Percentiles rank a stretch among this genome's conserved stretches.
Conservation (phyloP, 2,113 vertebrate species). For the Thunnus maccoyii region DNA sequence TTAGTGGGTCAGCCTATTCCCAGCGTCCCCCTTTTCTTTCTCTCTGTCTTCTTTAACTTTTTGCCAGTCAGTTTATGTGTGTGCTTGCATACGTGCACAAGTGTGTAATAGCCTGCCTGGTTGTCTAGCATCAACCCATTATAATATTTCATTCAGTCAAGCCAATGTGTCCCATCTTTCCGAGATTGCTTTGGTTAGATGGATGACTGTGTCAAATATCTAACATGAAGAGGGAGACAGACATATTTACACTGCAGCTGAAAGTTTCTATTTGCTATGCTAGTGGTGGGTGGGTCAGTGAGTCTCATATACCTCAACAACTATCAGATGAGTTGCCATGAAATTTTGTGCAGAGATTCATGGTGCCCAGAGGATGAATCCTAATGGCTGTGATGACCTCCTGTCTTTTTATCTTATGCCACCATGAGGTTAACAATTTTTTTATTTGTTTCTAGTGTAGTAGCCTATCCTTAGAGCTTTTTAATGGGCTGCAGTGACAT, state of each 20-base stretch:
- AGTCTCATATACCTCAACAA: neutral
- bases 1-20: slow-evolving; percentile 34
- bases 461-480: no score
- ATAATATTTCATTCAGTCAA: slow-evolving; percentile 56
- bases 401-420: neutral
- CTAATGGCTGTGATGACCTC: neutral
- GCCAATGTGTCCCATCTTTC: slow-evolving; percentile 28
- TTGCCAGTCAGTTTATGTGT: neutral
- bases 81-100: neutral
- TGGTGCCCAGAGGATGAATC: neutral
- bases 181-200: slow-evolving; percentile 44
- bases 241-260: slow-evolving; percentile 32
- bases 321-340: neutral
- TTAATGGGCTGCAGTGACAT: no score
- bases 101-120: slow-evolving; percentile 14
- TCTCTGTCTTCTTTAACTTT: neutral
- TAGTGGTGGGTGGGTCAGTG: neutral
- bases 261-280: slow-evolving; percentile 29
- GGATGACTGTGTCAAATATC: slow-evolving; percentile 49
- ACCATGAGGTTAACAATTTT: no score
- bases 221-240: slow-evolving; percentile 21
- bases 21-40: neutral
- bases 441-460: no score
- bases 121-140: slow-evolving; percentile 47
- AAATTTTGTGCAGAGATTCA: neutral